phyloP scores from a whole-genome alignment of 2,113 vertebrate species.

The Varanus salvator region DNA sequence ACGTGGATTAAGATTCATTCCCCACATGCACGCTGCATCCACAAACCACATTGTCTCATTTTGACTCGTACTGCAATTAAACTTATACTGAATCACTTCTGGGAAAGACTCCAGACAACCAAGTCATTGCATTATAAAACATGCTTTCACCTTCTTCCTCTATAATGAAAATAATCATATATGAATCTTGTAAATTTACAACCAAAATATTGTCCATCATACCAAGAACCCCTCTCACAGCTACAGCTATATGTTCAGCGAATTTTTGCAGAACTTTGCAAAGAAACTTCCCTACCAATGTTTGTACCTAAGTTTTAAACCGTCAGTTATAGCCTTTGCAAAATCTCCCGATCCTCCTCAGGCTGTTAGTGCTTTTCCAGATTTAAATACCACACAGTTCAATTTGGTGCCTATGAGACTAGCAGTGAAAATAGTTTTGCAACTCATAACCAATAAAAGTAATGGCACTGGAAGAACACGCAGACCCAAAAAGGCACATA shows the following conservation, averaged over 20 bases:
- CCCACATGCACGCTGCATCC: background rate
- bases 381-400: background rate
- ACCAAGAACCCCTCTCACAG: background rate
- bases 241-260: background rate
- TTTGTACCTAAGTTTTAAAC: background rate
- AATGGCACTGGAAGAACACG: background rate
- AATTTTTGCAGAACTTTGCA: background rate
- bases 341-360: background rate
- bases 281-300: background rate
- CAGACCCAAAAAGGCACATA: background rate
- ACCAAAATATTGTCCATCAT: background rate
- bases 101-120: background rate
- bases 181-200: background rate
- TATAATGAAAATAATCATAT: background rate
- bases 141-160: background rate
- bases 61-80: background rate
- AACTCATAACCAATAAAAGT: background rate
- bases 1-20: conserved; percentile 49
- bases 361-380: background rate
- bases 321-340: background rate
- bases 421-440: background rate
- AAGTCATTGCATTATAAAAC: background rate
- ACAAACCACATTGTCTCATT: conserved; percentile 24
- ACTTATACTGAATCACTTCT: background rate
- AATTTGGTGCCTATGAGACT: background rate